Evolutionary conservation across 2,113 vertebrate species (phyloP), one percentile per base, ranked within the genome.

Genomic region (Nannospalax galili): DNA sequence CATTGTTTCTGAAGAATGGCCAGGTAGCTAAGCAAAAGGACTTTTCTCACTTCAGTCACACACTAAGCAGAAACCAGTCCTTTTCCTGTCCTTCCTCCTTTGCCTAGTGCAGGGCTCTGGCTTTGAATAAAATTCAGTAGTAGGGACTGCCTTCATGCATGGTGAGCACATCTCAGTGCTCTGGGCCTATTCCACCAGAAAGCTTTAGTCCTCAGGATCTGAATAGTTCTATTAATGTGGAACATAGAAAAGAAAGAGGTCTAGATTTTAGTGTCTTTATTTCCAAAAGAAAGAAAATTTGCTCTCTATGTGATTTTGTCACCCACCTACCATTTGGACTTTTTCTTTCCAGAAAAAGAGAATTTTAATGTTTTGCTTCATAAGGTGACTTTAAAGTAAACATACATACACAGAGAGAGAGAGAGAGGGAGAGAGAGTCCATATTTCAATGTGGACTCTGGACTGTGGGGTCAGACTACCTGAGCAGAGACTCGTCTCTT

Each of bases 181-280:
- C 77, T 80, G 35, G 30, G 14, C 37, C 70, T 60, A 30, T 79
- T 40, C 32, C 32, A 40, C 26, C 1, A 62, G 48, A 93, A 91
- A 60, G 17, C 2, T 84, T 92, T 95, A 81, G 74, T 5, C 28
- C 16, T 2, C 30, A 24, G 48, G 30, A 56, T 56, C 37, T 32
- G 37, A 73, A 22, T 67, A 79, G 26, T 56, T 78, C 19, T 82
- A 82, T 84, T 37, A 79, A 87, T 22, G 26, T 3, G 69, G 69
- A 77, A 26, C 7, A 22, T 93, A 37, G 81, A 78, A 91, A 77
- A 78, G 14, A 2, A 65, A 84, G 84, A 85, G 10, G 22, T 30
- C 22, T 77, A 5, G 32, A 82, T 78, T 95, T 95, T 77, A 69
- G 92, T 67, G 64, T 94, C 14, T 88, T 88, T 96, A 22, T 96